Base-by-base conservation (phyloP, 1,140 invertebrate species). In the Cepaea nemoralis region DNA sequence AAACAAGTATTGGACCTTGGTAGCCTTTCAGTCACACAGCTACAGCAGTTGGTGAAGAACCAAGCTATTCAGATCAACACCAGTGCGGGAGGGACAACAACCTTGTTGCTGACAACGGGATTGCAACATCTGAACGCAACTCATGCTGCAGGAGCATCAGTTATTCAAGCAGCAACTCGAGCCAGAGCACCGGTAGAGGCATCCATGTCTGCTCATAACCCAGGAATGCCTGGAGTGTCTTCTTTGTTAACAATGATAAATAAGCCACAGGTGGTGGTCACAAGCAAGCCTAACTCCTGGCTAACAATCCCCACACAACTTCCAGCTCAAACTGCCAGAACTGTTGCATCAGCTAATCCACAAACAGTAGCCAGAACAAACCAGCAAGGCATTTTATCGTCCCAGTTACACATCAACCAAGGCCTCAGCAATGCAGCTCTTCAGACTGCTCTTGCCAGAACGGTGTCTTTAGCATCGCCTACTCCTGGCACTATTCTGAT, bases 31-130 rank as follows among this genome's bases (percentile, higher is more conserved):
- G 42, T 71, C 16, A 70, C 66, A 39, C 77, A 80, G 35, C 69
- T 85, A n/a, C 84, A 85, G 42, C 77, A 83, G 73, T 48, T 85
- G 70, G 33, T 85, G 8, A 82, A 81, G 55, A 83, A 83, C 48
- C 82, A 85, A 48, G 80, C 82, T 16, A 74, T 81, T 2, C 45
- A 80, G 31, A 82, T 85, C 37, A 82, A 85, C 48, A 80, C 73
- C 2, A 59, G 63, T 6, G 55, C 40, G 19, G 59, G 59, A 33
- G 67, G 76, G 22, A 50, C 76, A n/a, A 77, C 76, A 42, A 82
- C 77, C 8, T 63, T 82, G n/a, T 35, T 80, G 19, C 45, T 82
- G 16, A 81, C 79, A 2, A 73, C 67, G 35, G 67, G 77, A 24
- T 45, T 81, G 2, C 76, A 80, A 35, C 48, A 50, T 19, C 37